Base-by-base conservation (phyloP, 2,888 invertebrate species). In the Drosophila seclusa region DNA sequence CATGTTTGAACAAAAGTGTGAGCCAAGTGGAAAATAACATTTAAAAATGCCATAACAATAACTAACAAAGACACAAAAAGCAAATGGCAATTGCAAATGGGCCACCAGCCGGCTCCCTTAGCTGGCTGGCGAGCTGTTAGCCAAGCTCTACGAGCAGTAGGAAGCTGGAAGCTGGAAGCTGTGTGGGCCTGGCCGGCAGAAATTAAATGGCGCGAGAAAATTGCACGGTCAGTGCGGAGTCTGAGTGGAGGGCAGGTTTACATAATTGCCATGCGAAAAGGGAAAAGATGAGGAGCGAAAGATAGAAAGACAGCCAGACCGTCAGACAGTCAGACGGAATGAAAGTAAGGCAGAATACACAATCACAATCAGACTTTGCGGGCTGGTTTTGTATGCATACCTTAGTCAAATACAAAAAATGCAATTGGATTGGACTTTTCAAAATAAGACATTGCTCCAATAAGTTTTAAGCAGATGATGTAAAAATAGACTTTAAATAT, bases 21-120 rank as follows among this genome's bases (percentile, higher is more conserved):
- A 87, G 87, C 84, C 90, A 87, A 90, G 90, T 87, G 87, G 89
- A 90, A 88, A 90, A 88, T 89, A 89, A 89, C 90, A 88, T 90
- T 88, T 90, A 88, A 87, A 88, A 82, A 80, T 75, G 89, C 89
- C 84, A 87, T 87, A 90, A 90, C 87, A 90, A 89, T 87, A 87
- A 87, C 90, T 87, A 87, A 87, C 90, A 90, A 87, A 90, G 87
- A 88, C 89, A 90, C 83, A 83, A 90, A 85, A 83, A 86, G 88
- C 86, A 89, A 89, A 84, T 89, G 89, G 84, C 87, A 84, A 87
- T 68, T 59, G 68, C 74, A 62, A 73, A 73, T 71, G 89, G 72
- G 69, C 76, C 79, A 76, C n/a, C 54, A 38, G 82, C 81, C 78
- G 87, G 83, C 54, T 67, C 54, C 59, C 52, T 36, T 54, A 55